These are phyloP conservation scores for Chaetops frenatus DNA, from an alignment of 2,113 vertebrate species.

Conservation along the genomic window DNA sequence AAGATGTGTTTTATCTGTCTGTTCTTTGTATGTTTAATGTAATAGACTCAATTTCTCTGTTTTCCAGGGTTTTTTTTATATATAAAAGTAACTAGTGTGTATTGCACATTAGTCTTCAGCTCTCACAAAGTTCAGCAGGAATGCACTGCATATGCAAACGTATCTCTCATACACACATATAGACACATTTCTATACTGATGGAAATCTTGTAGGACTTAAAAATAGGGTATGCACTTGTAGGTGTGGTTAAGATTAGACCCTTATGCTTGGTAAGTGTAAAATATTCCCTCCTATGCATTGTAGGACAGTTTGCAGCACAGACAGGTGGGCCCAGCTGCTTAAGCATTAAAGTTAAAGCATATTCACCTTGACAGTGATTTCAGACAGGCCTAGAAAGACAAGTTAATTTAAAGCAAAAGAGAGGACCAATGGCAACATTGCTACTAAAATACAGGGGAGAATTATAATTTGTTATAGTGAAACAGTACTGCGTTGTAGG, in stretches of 20 bases:
- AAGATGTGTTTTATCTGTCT: not conserved
- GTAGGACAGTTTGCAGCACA: not conserved
- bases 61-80: not conserved
- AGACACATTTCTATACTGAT: not conserved
- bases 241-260: not conserved
- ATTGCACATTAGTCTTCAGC: not conserved
- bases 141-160: not conserved
- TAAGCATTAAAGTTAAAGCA: not conserved
- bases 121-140: not conserved
- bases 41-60: not conserved
- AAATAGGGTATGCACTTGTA: not conserved
- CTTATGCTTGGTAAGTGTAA: not conserved
- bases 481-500: not conserved
- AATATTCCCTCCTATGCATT: not conserved
- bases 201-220: not conserved
- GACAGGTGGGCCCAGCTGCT: not conserved
- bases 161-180: not conserved
- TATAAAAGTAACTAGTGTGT: not conserved
- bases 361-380: not conserved
- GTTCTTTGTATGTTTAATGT: not conserved
- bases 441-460: not conserved
- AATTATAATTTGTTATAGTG: not conserved
- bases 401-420: not conserved
- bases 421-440: not conserved
- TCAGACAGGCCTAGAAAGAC: not conserved